Conservation (phyloP, 1,140 invertebrate genomes). For the Bathynomus jamesi region DNA sequence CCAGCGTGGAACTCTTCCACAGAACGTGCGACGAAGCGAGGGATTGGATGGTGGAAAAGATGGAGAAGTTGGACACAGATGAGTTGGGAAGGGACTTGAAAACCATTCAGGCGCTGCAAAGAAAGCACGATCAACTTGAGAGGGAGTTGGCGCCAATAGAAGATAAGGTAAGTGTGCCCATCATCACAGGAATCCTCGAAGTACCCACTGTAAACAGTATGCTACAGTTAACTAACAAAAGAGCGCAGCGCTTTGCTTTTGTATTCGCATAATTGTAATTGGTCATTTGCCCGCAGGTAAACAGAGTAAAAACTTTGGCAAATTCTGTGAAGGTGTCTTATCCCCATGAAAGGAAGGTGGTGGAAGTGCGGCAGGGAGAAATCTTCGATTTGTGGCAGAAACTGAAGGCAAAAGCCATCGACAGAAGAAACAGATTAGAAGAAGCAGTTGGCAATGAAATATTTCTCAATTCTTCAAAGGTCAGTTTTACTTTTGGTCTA, state of each 20-base stretch:
- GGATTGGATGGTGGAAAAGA: conserved; percentile 92
- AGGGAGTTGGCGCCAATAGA: conserved; percentile 79
- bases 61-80: conserved; percentile 60
- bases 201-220: neutral
- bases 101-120: conserved; percentile 80
- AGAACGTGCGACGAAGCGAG: conserved; percentile 85
- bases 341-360: conserved; percentile 77
- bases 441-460: conserved; percentile 90
- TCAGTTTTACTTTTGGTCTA: conserved; percentile 5
- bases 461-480: conserved; percentile 79
- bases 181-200: neutral
- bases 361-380: conserved; percentile 73
- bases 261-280: neutral
- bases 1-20: conserved; percentile 85
- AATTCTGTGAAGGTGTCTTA: conserved; percentile 68
- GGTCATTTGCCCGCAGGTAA: conserved; percentile 13
- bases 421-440: conserved; percentile 70
- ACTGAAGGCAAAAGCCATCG: conserved; percentile 69
- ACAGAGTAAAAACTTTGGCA: conserved; percentile 65
- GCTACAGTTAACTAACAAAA: too few species aligned
- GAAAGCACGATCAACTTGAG: conserved; percentile 81
- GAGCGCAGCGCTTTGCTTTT: too few species aligned
- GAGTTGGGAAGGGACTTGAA: conserved; percentile 75
- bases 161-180: conserved; percentile 61
- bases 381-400: conserved; percentile 79